Conservation (phyloP, 2,888 invertebrate genomes). For the Diogma glabrata region DNA sequence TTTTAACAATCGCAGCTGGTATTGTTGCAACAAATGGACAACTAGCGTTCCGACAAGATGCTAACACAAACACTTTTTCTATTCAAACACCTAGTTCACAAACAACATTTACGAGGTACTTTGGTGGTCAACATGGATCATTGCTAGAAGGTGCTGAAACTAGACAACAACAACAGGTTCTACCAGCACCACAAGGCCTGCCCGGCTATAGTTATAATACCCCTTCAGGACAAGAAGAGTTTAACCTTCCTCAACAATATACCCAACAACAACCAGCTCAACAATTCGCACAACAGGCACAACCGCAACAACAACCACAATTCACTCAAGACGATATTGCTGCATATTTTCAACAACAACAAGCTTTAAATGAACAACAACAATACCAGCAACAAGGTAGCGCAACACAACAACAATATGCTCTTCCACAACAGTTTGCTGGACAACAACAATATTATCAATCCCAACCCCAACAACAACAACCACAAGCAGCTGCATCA, state of each 20-base stretch:
- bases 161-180: conserved; percentile 19
- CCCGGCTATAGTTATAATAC: conserved; percentile 9
- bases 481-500: conserved; percentile 21
- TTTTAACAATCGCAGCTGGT: too few relatives aligned
- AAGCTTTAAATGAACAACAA: conserved; percentile 23
- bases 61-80: conserved; percentile 32
- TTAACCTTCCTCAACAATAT: conserved; percentile 10
- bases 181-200: conserved; percentile 19
- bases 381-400: conserved; percentile 20
- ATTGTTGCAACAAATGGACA: conserved; percentile 23
- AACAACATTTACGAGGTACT: conserved; percentile 33
- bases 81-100: conserved; percentile 33
- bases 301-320: conserved; percentile 5
- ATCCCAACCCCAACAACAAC: conserved; percentile 22
- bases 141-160: conserved; percentile 19
- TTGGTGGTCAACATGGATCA: conserved; percentile 25
- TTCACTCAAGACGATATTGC: conserved; percentile 6
- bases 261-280: conserved; percentile 10
- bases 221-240: conserved; percentile 10
- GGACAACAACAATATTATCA: conserved; percentile 23
- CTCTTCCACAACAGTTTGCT: conserved; percentile 22
- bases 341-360: conserved; percentile 21
- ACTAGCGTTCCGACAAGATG: conserved; percentile 32
- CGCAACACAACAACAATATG: conserved; percentile 22
- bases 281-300: not conserved